phyloP scores from a whole-genome alignment of 2,797 vertebrate species.

The Sardinella longiceps region DNA sequence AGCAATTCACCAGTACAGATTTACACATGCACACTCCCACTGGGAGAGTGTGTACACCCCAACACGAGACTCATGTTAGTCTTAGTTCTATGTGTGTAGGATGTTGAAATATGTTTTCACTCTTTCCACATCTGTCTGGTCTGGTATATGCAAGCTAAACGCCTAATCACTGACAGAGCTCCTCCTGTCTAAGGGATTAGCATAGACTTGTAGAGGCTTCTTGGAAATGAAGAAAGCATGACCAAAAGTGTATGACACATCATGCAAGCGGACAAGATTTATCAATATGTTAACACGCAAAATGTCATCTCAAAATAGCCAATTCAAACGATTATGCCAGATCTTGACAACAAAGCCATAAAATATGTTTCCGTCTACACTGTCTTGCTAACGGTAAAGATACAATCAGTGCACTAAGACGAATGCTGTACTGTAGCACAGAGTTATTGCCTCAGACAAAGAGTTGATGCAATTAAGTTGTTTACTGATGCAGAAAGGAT shows the following conservation, averaged over 20 bases:
- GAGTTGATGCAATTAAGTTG: slow-evolving; percentile 62
- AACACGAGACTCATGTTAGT: background rate
- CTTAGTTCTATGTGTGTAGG: background rate
- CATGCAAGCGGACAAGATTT: background rate
- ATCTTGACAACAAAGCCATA: background rate
- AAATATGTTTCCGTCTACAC: background rate
- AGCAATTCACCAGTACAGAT: background rate
- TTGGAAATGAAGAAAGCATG: background rate
- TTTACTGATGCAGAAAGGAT: slow-evolving; percentile 61
- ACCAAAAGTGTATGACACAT: background rate
- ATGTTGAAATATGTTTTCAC: slow-evolving; percentile 14
- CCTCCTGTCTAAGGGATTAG: background rate
- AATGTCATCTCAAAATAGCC: background rate
- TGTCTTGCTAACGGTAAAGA: background rate
- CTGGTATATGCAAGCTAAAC: background rate
- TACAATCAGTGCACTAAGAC: slow-evolving; percentile 11
- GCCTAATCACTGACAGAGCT: background rate
- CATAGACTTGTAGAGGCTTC: background rate
- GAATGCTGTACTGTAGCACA: background rate
- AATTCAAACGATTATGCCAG: background rate
- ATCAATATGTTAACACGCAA: too few species aligned
- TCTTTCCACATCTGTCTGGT: slow-evolving; percentile 8
- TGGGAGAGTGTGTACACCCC: background rate
- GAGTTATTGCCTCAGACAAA: slow-evolving; percentile 39
- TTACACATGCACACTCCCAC: background rate